These are phyloP conservation scores for Ommatoiulus sabulosus DNA, from an alignment of 2,888 invertebrate genomes.

Conservation along the genomic window DNA sequence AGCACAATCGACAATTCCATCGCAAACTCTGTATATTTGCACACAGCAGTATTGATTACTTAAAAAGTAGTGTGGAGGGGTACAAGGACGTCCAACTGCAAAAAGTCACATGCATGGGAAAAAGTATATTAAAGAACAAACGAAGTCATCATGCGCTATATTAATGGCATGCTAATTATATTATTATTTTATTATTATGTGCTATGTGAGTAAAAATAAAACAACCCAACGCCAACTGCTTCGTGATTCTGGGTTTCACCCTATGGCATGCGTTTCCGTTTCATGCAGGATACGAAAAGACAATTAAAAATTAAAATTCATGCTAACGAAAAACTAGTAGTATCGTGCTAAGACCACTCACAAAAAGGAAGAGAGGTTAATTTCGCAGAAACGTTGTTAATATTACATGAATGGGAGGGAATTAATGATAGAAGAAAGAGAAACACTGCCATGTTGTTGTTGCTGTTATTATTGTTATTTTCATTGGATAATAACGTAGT, in stretches of 20 bases:
- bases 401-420: neutral
- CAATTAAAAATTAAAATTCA: neutral
- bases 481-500: too few species aligned
- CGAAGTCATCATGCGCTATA: slow-evolving; percentile 7
- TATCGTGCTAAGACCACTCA: neutral
- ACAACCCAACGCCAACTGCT: slow-evolving; percentile 19
- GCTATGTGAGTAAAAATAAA: neutral
- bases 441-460: neutral
- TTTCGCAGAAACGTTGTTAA: neutral
- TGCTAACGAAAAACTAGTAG: neutral
- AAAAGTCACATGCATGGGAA: slow-evolving; percentile 22
- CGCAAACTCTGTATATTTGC: slow-evolving; percentile 60
- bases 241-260: neutral
- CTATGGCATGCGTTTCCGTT: neutral
- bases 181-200: slow-evolving; percentile 17
- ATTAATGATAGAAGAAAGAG: neutral
- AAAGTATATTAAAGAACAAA: slow-evolving; percentile 46
- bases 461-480: too few species aligned
- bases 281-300: neutral
- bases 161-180: slow-evolving; percentile 1
- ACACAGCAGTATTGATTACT: slow-evolving; percentile 50
- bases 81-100: slow-evolving; percentile 51
- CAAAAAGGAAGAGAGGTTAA: neutral
- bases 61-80: slow-evolving; percentile 54
- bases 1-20: slow-evolving; percentile 61